Evolutionary conservation across 2,888 invertebrate genomes (phyloP).

Genomic region (Perithous albicinctus): DNA sequence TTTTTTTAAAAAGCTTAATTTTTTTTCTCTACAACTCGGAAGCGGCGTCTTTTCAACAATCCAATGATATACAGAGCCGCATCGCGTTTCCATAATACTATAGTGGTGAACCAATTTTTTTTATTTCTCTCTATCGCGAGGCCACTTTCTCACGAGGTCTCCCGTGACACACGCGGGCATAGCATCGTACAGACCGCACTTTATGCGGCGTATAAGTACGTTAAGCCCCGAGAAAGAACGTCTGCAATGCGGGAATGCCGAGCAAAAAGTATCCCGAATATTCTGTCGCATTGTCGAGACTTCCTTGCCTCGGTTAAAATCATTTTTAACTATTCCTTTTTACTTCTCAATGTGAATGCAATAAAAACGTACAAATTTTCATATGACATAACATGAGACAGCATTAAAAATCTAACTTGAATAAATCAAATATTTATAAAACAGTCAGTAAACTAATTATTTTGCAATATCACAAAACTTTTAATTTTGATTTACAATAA

Average conservation of each 20-base stretch:
- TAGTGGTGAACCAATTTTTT: slow-evolving; percentile 24
- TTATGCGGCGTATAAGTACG: slow-evolving; percentile 38
- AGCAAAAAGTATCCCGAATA: slow-evolving; percentile 46
- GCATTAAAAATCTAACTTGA: neutral
- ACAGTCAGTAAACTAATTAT: neutral
- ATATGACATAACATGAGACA: neutral
- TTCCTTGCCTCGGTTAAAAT: neutral
- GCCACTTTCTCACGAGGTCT: slow-evolving; percentile 49
- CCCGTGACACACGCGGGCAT: slow-evolving; percentile 24
- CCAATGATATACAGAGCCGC: slow-evolving; percentile 21
- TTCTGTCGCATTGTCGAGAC: slow-evolving; percentile 48
- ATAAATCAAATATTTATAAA: neutral
- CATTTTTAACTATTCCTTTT: slow-evolving; percentile 3
- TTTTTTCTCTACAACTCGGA: too few species aligned
- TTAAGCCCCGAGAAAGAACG: slow-evolving; percentile 34
- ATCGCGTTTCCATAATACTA: slow-evolving; percentile 33
- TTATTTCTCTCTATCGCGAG: slow-evolving; percentile 38
- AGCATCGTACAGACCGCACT: slow-evolving; percentile 23
- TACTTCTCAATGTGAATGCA: neutral
- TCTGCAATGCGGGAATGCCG: slow-evolving; percentile 56
- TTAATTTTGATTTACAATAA: too few species aligned
- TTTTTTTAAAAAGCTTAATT: neutral
- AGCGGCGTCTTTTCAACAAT: slow-evolving; percentile 2
- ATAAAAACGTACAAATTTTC: neutral
- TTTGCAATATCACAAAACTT: neutral